Evolutionary conservation across 2,888 invertebrate genomes (phyloP), one percentile per base, ranked within the genome.

Genomic region (Pterostichus niger): DNA sequence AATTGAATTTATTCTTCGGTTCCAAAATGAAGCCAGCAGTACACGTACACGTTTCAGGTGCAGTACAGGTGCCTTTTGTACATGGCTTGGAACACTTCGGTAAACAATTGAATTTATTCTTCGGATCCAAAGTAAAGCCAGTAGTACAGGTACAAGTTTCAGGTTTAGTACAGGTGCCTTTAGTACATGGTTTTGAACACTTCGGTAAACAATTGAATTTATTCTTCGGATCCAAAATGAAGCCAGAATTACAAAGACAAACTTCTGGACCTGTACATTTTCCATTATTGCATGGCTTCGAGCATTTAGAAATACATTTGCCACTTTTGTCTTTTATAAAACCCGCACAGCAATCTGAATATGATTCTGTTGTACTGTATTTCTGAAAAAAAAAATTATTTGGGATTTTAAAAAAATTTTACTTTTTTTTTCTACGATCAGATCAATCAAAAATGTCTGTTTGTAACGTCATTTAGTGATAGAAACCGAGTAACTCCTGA

Each of bases 81-180:
- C 91, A 92, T 6, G 86, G 86, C 0, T 86, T 84, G 6, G 85
- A 77, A 85, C 92, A 91, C 0, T 85, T 80, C 0, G 91, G 88
- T 46, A 88, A 85, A 84, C 91, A 91, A 81, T 85, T 82, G 59
- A 77, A 85, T 75, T 84, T 84, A 77, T 91, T 90, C 0, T 86
- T 86, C 11, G 84, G 89, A 84, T 93, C 92, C 40, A 86, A 83
- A 0, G 89, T 85, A 82, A 92, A 93, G 46, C 93, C 94, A 10
- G 89, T 84, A 82, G 91, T 91, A 85, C 93, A 94, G 5, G 86
- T 85, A 81, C 91, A 90, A 1, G 79, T 85, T 35, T 89, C 88
- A 0, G 89, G 90, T 1, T 86, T 87, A 0, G 86, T 86, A 80
- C 90, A 91, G 15, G 84, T 84, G 4, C 90, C 90, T 80, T 90